These are phyloP conservation scores for Synanthedon formicaeformis DNA, from an alignment of 2,888 invertebrate species.

Conservation along the genomic window DNA sequence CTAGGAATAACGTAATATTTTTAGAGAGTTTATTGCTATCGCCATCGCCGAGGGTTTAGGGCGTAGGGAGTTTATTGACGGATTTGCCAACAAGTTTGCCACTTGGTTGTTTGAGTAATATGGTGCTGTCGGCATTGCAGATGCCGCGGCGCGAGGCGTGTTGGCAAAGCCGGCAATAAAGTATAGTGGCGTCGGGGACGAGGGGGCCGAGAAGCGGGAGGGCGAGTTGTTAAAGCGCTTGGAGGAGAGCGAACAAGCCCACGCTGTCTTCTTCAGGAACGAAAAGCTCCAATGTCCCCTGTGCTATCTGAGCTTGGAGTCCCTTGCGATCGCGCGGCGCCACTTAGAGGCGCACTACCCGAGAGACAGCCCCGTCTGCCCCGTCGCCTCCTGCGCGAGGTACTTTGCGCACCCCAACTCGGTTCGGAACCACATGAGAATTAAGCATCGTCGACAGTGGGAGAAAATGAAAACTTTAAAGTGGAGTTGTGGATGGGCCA, in stretches of 20 bases:
- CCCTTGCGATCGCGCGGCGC: slow-evolving; percentile 76
- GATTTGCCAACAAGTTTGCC: slow-evolving; percentile 39
- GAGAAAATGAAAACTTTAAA: slow-evolving; percentile 85
- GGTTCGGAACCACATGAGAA: slow-evolving; percentile 88
- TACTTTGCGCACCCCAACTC: slow-evolving; percentile 87
- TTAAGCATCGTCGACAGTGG: slow-evolving; percentile 86
- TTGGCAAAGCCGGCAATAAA: slow-evolving; percentile 30
- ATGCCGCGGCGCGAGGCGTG: slow-evolving; percentile 49
- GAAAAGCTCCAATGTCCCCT: slow-evolving; percentile 74
- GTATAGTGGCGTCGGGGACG: slow-evolving; percentile 33
- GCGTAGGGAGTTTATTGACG: slow-evolving; percentile 24
- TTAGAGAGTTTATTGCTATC: slow-evolving; percentile 42
- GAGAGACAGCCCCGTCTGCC: slow-evolving; percentile 85
- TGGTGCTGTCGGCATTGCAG: slow-evolving; percentile 73
- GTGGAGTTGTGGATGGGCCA: slow-evolving; percentile 75
- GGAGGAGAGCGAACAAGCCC: slow-evolving; percentile 15
- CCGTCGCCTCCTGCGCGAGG: slow-evolving; percentile 80
- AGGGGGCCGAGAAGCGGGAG: slow-evolving; percentile 31
- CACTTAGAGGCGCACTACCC: slow-evolving; percentile 88
- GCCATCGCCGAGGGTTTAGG: slow-evolving; percentile 12
- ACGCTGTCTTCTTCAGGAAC: slow-evolving; percentile 11
- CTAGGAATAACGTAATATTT: slow-evolving; percentile 34
- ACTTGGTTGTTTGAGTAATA: slow-evolving; percentile 31
- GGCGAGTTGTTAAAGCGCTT: slow-evolving; percentile 28
- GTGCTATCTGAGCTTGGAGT: slow-evolving; percentile 75